Conservation (phyloP, 2,888 invertebrate genomes). For the Acholoe squamosa region DNA sequence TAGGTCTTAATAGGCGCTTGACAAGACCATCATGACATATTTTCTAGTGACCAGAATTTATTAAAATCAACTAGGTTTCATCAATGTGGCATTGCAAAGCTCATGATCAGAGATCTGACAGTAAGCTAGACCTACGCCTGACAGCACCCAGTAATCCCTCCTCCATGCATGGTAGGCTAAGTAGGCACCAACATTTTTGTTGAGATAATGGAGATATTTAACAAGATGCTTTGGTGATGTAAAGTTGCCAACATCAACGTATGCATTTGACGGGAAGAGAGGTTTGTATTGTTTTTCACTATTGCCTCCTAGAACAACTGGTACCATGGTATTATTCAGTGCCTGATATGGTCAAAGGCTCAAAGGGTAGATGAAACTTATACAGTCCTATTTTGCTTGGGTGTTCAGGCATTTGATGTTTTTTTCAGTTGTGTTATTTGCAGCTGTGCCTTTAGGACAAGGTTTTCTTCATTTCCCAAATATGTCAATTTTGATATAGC, state of each 20-base stretch:
- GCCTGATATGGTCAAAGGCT: conserved; percentile 68
- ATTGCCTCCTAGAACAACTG: conserved; percentile 67
- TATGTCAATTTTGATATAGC: background rate
- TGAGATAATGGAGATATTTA: conserved; percentile 90
- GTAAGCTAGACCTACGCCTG: background rate
- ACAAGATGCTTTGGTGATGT: conserved; percentile 93
- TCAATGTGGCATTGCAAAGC: background rate
- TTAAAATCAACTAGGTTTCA: background rate
- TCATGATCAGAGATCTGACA: background rate
- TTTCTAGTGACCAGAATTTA: background rate
- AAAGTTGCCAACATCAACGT: conserved; percentile 98
- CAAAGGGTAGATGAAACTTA: conserved; percentile 71
- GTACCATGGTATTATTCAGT: conserved; percentile 48
- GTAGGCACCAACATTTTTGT: background rate
- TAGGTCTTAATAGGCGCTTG: too few relatives aligned
- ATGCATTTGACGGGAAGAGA: conserved; percentile 85
- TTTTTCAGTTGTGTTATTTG: background rate
- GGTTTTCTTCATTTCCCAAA: background rate
- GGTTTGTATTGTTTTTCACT: conserved; percentile 47
- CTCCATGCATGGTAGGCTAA: conserved; percentile 30
- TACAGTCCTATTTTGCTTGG: background rate
- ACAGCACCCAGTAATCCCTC: background rate
- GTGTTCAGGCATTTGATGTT: background rate
- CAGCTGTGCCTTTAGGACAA: background rate
- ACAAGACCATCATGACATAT: too few relatives aligned